These are phyloP conservation scores for Bothrops jararaca DNA, from an alignment of 2,113 vertebrate species.

Conservation along the genomic window DNA sequence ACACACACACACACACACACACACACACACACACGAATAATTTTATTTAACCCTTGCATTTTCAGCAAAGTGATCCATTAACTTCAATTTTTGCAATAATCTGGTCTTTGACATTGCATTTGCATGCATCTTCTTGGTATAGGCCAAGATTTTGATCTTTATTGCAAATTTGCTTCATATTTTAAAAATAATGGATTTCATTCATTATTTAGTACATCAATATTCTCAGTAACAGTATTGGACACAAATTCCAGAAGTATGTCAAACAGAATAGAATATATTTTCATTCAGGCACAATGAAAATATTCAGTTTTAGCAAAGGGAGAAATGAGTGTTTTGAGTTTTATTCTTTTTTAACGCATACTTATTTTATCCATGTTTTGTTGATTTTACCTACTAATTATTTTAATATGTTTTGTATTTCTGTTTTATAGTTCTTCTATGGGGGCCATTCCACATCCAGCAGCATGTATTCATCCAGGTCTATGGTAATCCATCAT, in stretches of 20 bases:
- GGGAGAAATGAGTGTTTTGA: neutral
- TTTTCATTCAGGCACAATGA: neutral
- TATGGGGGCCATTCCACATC: constrained; percentile 75
- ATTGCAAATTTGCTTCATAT: neutral
- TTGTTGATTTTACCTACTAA: constrained; percentile 30
- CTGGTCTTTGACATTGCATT: neutral
- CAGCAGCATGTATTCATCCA: constrained; percentile 79
- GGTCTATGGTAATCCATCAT: constrained; percentile 79
- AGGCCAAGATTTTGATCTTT: fast-evolving
- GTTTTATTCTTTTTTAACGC: neutral
- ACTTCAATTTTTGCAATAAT: constrained; percentile 1
- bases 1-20: too few species aligned
- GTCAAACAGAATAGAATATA: neutral
- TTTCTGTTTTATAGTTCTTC: constrained; percentile 82
- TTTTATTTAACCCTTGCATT: neutral
- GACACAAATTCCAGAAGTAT: neutral
- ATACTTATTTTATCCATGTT: neutral
- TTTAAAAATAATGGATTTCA: neutral
- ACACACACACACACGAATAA: neutral
- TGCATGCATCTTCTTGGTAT: neutral
- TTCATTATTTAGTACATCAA: neutral
- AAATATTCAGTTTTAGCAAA: neutral
- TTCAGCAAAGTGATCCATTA: neutral
- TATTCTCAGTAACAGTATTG: neutral
- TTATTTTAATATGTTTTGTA: constrained; percentile 38